Evolutionary conservation across 1,140 invertebrate species (phyloP).

Genomic region (Scylla paramamosain): DNA sequence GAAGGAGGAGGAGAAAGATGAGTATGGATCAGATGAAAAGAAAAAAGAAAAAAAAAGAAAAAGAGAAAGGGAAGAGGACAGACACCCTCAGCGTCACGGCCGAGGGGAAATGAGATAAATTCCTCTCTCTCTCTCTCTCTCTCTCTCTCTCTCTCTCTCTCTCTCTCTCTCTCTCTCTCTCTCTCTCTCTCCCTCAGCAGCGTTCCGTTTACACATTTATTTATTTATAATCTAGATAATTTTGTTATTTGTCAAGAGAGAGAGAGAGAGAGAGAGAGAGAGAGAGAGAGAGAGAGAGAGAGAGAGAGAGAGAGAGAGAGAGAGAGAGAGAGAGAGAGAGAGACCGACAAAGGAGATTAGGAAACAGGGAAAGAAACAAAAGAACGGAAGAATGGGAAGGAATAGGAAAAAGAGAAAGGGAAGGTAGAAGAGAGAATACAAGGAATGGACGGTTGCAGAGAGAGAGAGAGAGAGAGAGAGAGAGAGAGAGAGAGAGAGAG

Average conservation of each 20-base stretch:
- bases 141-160: constrained; percentile 38
- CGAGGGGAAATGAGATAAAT: not conserved
- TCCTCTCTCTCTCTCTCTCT: not conserved
- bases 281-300: constrained; percentile 3
- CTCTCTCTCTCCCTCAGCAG: not conserved
- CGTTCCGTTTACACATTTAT: too few species aligned
- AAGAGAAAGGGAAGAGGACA: not conserved
- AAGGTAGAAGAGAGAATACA: too few species aligned
- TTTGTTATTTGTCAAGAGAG: not conserved
- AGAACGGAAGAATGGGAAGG: too few species aligned
- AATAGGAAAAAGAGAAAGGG: not conserved
- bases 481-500: not conserved
- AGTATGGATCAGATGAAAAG: not conserved
- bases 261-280: too few species aligned
- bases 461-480: not conserved
- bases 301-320: constrained; percentile 43
- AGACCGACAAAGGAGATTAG: not conserved
- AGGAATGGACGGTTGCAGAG: not conserved
- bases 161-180: constrained; percentile 5
- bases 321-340: constrained; percentile 43
- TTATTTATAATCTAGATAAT: too few species aligned
- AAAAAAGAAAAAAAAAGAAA: not conserved
- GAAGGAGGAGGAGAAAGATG: not conserved
- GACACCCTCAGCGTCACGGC: not conserved
- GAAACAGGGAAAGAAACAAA: not conserved